These are phyloP conservation scores for Narcine bancroftii DNA, from an alignment of 2,113 vertebrate species.

Conservation along the genomic window DNA sequence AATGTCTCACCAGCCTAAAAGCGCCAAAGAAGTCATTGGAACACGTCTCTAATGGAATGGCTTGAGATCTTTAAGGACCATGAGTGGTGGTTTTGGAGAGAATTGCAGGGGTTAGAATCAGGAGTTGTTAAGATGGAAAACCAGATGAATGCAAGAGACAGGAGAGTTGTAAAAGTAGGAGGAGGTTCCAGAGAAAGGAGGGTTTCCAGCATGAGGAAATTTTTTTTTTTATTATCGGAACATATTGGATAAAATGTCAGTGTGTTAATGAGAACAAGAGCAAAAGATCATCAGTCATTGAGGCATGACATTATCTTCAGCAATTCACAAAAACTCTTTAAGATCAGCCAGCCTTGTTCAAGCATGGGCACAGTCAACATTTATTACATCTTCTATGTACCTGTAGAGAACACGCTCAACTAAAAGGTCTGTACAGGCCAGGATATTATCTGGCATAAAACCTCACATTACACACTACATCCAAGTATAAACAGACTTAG, in stretches of 20 bases:
- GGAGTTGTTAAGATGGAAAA: background rate
- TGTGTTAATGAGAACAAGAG: background rate
- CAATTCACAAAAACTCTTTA: background rate
- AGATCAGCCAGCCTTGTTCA: background rate
- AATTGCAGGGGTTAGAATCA: background rate
- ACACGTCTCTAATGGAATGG: too few species aligned
- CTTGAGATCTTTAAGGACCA: too few species aligned
- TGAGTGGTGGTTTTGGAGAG: background rate
- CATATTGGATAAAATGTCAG: background rate
- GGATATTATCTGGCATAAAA: background rate
- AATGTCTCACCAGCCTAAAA: too few species aligned
- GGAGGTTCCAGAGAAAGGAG: background rate
- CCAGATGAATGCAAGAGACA: background rate
- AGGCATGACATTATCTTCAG: background rate
- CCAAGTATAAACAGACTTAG: background rate
- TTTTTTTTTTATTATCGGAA: background rate
- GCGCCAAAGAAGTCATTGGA: too few species aligned
- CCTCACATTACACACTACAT: conserved; percentile 8
- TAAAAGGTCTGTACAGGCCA: background rate
- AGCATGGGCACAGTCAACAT: background rate
- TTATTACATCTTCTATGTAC: conserved; percentile 12
- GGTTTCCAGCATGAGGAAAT: background rate
- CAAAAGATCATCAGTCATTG: background rate
- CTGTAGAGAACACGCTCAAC: background rate
- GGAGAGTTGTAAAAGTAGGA: background rate